A percentile compares a stretch with the other conserved stretches of the same genome.
phyloP scores from a whole-genome alignment of 2,797 vertebrate species.

The Stomatorhinus walkeri region DNA sequence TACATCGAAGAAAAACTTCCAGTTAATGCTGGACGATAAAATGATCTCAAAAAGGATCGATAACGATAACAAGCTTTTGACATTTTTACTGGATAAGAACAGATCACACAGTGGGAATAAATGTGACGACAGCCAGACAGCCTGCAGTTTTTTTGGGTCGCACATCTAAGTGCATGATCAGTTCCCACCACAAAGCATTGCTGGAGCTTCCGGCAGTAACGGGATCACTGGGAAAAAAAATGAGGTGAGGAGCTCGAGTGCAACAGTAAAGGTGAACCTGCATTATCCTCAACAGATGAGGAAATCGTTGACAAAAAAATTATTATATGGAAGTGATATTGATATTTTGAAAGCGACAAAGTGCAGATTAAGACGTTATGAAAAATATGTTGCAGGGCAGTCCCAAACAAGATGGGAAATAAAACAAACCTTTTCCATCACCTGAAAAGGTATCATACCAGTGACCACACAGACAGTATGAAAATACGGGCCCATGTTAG shows the following conservation, averaged over 20 bases:
- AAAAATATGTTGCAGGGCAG: neutral
- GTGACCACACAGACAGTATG: neutral
- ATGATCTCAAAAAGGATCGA: neutral
- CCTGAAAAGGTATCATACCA: neutral
- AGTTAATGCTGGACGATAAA: neutral
- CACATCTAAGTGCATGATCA: neutral
- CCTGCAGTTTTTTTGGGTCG: neutral
- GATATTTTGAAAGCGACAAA: neutral
- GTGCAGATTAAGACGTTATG: neutral
- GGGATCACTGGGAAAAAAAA: neutral
- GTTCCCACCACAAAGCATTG: neutral
- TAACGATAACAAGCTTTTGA: neutral
- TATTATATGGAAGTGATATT: neutral
- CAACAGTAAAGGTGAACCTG: neutral
- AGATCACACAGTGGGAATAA: neutral
- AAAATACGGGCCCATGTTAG: neutral
- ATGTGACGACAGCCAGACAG: neutral
- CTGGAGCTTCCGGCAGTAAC: neutral
- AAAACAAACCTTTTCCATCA: neutral
- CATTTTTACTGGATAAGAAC: neutral
- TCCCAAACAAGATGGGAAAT: neutral
- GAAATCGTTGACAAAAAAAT: neutral
- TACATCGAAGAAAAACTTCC: neutral
- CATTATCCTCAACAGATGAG: neutral
- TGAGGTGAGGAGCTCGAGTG: neutral